Percentiles rank a stretch among this genome's conserved stretches.
Conservation (phyloP, 2,113 vertebrate species). For the Zootoca vivipara region DNA sequence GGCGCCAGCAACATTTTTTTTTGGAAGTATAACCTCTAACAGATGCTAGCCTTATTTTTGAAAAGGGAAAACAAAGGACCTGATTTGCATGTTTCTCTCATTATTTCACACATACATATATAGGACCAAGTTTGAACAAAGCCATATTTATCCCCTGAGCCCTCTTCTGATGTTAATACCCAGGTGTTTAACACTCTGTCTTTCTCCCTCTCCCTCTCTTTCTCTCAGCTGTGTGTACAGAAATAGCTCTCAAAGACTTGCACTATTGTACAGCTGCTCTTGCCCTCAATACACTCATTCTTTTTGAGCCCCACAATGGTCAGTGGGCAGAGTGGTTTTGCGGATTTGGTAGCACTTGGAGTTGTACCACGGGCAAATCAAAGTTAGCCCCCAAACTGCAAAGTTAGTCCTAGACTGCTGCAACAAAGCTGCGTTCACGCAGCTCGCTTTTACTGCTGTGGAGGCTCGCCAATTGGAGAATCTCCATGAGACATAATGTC, state of each 20-base stretch:
- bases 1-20: neutral
- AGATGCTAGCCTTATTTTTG: constrained; percentile 3
- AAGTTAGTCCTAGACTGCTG: neutral
- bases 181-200: constrained; percentile 10
- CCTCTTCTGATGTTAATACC: constrained; percentile 25
- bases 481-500: neutral
- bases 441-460: neutral
- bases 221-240: neutral
- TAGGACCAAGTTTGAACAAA: constrained; percentile 26
- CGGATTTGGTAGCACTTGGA: neutral
- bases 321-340: neutral
- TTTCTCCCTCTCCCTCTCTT: neutral
- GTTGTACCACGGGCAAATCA: neutral
- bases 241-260: constrained; percentile 5
- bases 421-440: neutral
- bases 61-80: constrained; percentile 40
- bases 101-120: constrained; percentile 17
- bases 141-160: constrained; percentile 8
- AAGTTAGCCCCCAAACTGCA: neutral
- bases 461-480: neutral
- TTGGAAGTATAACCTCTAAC: constrained; percentile 17
- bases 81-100: constrained; percentile 22
- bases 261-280: neutral
- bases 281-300: neutral
- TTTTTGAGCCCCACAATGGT: neutral